Conservation (phyloP, 2,888 invertebrate genomes). For the Oxyscelio sp. region DNA sequence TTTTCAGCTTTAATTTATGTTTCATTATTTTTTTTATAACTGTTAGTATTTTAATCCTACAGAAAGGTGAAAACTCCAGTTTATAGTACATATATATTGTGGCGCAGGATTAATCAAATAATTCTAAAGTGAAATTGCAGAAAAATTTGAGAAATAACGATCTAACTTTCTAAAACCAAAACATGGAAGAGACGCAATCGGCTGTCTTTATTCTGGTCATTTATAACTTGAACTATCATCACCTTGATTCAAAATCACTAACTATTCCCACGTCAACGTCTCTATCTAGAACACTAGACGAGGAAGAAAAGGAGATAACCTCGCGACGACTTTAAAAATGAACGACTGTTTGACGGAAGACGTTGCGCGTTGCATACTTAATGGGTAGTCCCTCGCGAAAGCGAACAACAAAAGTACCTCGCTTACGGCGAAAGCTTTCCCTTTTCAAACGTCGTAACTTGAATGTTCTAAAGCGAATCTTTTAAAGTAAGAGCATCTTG, state of each 20-base stretch:
- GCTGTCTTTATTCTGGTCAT: no score
- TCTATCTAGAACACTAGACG: neutral
- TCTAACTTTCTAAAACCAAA: constrained; percentile 20
- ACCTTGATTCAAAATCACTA: neutral
- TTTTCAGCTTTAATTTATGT: no score
- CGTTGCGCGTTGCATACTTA: constrained; percentile 43
- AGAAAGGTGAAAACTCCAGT: no score
- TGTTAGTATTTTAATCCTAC: no score
- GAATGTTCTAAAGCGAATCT: neutral
- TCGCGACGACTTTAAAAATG: constrained; percentile 48
- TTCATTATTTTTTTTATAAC: no score
- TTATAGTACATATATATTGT: no score
- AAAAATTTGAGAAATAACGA: no score
- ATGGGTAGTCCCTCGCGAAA: constrained; percentile 12
- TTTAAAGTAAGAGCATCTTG: constrained; percentile 1
- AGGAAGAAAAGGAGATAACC: constrained; percentile 15
- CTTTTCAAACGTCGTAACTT: constrained; percentile 10
- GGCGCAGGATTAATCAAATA: no score
- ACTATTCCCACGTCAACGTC: neutral
- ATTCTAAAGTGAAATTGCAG: no score
- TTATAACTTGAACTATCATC: no score
- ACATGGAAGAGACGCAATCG: no score
- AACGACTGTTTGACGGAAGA: constrained; percentile 46
- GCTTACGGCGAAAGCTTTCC: constrained; percentile 3
- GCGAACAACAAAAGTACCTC: constrained; percentile 20